These are phyloP conservation scores for Anastrepha obliqua DNA, from an alignment of 1,140 invertebrate genomes.

Conservation along the genomic window DNA sequence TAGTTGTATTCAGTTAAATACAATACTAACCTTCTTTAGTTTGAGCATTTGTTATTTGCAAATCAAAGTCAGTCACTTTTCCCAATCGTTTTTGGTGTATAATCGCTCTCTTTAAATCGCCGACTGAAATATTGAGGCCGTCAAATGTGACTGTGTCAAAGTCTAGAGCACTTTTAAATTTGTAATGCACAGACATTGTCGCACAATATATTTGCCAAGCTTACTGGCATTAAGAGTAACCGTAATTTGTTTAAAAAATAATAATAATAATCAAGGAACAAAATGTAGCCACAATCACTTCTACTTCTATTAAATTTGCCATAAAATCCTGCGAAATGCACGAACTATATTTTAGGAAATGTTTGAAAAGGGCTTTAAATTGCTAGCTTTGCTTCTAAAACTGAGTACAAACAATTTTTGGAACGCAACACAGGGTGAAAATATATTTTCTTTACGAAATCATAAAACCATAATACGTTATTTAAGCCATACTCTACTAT, in stretches of 20 bases:
- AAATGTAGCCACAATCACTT: neutral
- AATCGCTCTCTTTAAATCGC: slow-evolving; percentile 95
- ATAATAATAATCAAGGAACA: neutral
- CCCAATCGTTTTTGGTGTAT: slow-evolving; percentile 95
- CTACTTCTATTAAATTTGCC: slow-evolving; percentile 7
- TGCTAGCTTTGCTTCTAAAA: neutral
- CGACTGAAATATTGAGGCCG: slow-evolving; percentile 95
- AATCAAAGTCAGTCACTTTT: slow-evolving; percentile 95
- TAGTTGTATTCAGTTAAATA: too few relatives aligned
- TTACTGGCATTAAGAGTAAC: neutral
- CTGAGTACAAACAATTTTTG: neutral
- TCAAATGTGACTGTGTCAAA: slow-evolving; percentile 98
- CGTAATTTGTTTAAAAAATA: slow-evolving; percentile 7
- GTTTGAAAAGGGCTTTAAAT: slow-evolving; percentile 32
- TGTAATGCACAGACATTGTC: slow-evolving; percentile 96
- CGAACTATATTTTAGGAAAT: slow-evolving; percentile 27
- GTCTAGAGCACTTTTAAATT: slow-evolving; percentile 96
- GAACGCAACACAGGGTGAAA: slow-evolving; percentile 2
- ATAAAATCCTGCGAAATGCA: neutral
- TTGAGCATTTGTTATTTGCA: slow-evolving; percentile 97
- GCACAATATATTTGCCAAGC: neutral
- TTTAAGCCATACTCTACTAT: too few relatives aligned
- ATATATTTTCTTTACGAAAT: too few relatives aligned
- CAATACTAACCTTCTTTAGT: slow-evolving; percentile 90
- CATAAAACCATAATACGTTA: too few relatives aligned